Percentiles rank a stretch among this genome's conserved stretches.
Conservation (phyloP, 2,888 invertebrate species). For the Latrodectus hesperus region DNA sequence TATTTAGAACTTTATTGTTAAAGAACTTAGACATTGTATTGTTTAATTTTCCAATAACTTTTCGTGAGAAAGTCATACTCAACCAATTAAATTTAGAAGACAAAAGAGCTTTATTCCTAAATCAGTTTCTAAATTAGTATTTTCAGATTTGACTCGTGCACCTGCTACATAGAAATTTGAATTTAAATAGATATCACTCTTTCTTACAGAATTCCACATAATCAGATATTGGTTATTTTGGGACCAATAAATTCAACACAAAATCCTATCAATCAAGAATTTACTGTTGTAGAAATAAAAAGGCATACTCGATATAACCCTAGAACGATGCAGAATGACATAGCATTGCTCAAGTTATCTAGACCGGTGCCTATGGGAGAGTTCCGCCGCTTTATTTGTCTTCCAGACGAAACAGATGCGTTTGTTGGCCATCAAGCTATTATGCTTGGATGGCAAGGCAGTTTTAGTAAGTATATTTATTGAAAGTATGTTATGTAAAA, state of each 20-base stretch:
- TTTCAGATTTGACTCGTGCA: too few species aligned
- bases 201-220: constrained; percentile 50
- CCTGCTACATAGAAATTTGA: too few species aligned
- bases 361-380: constrained; percentile 84
- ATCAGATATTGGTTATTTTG: constrained; percentile 56
- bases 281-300: constrained; percentile 52
- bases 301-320: constrained; percentile 56
- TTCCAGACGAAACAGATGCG: constrained; percentile 78
- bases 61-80: too few species aligned
- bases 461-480: constrained; percentile 30
- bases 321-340: constrained; percentile 67
- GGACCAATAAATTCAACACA: not conserved
- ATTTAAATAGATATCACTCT: not conserved
- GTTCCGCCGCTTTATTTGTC: constrained; percentile 71
- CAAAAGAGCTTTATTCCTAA: too few species aligned
- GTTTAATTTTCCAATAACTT: too few species aligned
- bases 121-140: too few species aligned
- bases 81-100: too few species aligned
- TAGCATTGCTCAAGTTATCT: constrained; percentile 89
- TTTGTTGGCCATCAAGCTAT: constrained; percentile 75
- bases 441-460: constrained; percentile 87
- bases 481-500: not conserved
- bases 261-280: constrained; percentile 4
- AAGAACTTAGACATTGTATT: too few species aligned
- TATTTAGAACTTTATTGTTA: too few species aligned